Evolutionary conservation across 2,113 vertebrate species (phyloP), one percentile per base, ranked within the genome.

Genomic region (Gobius niger): DNA sequence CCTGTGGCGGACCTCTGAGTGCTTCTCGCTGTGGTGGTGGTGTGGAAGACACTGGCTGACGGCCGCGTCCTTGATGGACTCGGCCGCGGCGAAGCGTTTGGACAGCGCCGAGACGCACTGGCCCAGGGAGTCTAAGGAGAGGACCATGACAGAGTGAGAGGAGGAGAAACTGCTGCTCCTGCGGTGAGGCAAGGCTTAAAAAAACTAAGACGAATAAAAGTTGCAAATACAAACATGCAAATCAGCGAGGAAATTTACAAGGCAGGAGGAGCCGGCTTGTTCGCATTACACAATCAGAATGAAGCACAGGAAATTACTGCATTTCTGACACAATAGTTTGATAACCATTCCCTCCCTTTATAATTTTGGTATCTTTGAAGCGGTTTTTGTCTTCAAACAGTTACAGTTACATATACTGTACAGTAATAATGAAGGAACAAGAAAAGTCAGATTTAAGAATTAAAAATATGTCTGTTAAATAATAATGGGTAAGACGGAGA

Each of bases 21-120:
- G 82, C 78, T 87, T 90, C 51, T 93, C 90, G 72, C 52, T 54
- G 52, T 85, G 86, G 72, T 92, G 88, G 66, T 85, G 86, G 63
- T 85, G 85, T 68, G 89, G 81, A 68, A 88, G 77, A 81, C 87
- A 67, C 70, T 85, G 85, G 79, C 40, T 57, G 54, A 57, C 54
- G 4, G 89, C 81, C 1, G 89, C 77, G 57, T 90, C 88, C 65
- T 80, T 81, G 67, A 90, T 85, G 50, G 91, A 84, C 75, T 93
- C 91, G 0, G 82, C 80, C 64, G 91, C 78, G 40, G 87, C 81
- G 15, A 93, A 91, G 67, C 84, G 89, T 80, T 92, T 93, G 49
- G 92, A 93, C 63, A 93, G 85, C 1, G 87, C 91, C 2, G 92
- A 92, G 73, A 92, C 85, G 61, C 91, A 92, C 82, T 94, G 91